phyloP scores from a whole-genome alignment of 2,113 vertebrate species.

The Tor tambroides region DNA sequence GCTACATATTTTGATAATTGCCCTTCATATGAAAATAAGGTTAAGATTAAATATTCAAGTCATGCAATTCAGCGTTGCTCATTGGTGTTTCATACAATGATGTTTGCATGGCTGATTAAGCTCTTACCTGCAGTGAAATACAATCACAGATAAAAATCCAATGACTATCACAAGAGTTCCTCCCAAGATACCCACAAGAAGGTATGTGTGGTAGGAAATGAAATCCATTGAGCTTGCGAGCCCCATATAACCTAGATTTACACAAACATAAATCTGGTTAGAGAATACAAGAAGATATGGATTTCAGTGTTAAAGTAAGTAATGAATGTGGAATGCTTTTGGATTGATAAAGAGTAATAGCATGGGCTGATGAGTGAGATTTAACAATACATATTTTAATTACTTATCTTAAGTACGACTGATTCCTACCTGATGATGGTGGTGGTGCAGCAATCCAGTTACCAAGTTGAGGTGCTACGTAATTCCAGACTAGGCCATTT shows the following conservation, averaged over 20 bases:
- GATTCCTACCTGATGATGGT: constrained; percentile 78
- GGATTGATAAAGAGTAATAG: background rate
- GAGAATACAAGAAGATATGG: background rate
- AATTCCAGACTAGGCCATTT: constrained; percentile 84
- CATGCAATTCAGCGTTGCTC: background rate
- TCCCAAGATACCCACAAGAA: constrained; percentile 88
- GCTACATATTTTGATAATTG: background rate
- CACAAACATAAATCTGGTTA: constrained; percentile 42
- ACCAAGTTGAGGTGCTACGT: constrained; percentile 87
- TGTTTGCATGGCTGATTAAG: background rate
- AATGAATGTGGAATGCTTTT: background rate
- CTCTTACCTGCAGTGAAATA: constrained; percentile 93
- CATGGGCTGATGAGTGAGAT: background rate
- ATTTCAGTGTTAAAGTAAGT: background rate
- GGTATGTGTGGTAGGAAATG: constrained; percentile 86
- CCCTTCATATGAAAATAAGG: too few relatives aligned
- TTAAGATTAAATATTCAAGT: background rate
- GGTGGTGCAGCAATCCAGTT: constrained; percentile 91
- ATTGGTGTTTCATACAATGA: background rate
- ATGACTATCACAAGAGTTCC: constrained; percentile 85
- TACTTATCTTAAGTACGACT: too few relatives aligned
- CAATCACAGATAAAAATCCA: constrained; percentile 85
- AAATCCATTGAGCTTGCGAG: constrained; percentile 81
- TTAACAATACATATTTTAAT: background rate
- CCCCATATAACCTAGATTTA: constrained; percentile 77